phyloP scores from a whole-genome alignment of 2,888 invertebrate genomes.

The Conus canariensis region DNA sequence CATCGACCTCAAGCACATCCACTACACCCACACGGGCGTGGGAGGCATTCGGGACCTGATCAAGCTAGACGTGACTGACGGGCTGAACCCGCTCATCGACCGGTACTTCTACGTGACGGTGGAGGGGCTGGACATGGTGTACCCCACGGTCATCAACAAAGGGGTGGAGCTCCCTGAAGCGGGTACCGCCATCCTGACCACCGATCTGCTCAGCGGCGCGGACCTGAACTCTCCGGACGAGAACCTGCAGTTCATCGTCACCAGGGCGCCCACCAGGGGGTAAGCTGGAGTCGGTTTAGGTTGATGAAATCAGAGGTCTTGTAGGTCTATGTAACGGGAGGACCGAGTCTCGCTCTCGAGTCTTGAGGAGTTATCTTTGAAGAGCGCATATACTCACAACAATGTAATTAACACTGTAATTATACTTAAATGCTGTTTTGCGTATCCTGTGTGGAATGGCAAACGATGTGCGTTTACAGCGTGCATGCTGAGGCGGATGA shows the following conservation, averaged over 20 bases:
- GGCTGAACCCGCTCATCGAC: conserved; percentile 76
- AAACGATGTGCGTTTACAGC: too few species aligned
- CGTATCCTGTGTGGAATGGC: too few species aligned
- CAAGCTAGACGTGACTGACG: conserved; percentile 78
- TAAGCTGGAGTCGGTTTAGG: neutral
- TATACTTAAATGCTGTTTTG: too few species aligned
- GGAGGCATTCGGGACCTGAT: conserved; percentile 76
- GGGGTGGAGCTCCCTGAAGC: conserved; percentile 77
- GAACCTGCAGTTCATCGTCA: conserved; percentile 73
- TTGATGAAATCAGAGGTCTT: neutral
- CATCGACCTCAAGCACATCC: conserved; percentile 71
- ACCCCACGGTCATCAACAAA: conserved; percentile 75
- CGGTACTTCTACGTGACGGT: conserved; percentile 77
- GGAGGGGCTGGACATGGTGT: conserved; percentile 73
- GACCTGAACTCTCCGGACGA: conserved; percentile 76
- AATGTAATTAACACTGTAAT: too few species aligned
- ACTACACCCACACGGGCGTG: conserved; percentile 73
- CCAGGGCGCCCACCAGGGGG: conserved; percentile 75
- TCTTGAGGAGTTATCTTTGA: neutral
- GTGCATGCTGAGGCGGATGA: too few species aligned
- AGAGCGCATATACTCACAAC: neutral
- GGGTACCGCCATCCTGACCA: conserved; percentile 74
- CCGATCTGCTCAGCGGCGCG: conserved; percentile 74
- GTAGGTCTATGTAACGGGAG: neutral
- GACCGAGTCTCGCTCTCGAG: neutral